phyloP scores from a whole-genome alignment of 2,888 invertebrate species.

The Gari tellinella region DNA sequence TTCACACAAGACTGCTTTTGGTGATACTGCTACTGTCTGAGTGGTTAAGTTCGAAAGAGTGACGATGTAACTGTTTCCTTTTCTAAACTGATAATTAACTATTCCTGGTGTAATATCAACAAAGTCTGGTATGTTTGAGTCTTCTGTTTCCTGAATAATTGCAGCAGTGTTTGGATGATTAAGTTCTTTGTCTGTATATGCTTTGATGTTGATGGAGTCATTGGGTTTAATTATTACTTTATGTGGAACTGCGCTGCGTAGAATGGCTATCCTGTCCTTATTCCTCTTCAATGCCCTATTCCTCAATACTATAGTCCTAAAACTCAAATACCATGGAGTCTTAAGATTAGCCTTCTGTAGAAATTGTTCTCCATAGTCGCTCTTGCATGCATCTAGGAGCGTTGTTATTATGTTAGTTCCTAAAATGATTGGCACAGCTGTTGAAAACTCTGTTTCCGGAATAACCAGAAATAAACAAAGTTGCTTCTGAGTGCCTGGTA shows the following conservation, averaged over 20 bases:
- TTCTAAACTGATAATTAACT: background rate
- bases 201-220: constrained; percentile 2
- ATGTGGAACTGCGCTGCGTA: constrained; percentile 4
- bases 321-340: constrained; percentile 14
- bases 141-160: constrained; percentile 12
- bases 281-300: constrained; percentile 10
- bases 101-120: constrained; percentile 18
- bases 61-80: constrained; percentile 1
- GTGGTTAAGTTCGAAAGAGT: constrained; percentile 16
- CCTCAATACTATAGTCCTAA: constrained; percentile 1
- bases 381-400: constrained; percentile 5
- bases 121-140: background rate
- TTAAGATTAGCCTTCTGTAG: constrained; percentile 13
- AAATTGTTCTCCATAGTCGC: constrained; percentile 20
- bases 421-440: constrained; percentile 36
- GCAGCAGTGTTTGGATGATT: constrained; percentile 5
- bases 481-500: background rate
- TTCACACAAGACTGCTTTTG: constrained; percentile 28
- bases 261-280: constrained; percentile 11
- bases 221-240: constrained; percentile 11
- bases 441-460: constrained; percentile 23
- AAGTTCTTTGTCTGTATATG: constrained; percentile 11
- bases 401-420: constrained; percentile 48
- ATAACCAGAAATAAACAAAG: constrained; percentile 15
- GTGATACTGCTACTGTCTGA: constrained; percentile 9